These are phyloP conservation scores for Vireo griseus DNA, from an alignment of 2,797 vertebrate species.

Conservation along the genomic window DNA sequence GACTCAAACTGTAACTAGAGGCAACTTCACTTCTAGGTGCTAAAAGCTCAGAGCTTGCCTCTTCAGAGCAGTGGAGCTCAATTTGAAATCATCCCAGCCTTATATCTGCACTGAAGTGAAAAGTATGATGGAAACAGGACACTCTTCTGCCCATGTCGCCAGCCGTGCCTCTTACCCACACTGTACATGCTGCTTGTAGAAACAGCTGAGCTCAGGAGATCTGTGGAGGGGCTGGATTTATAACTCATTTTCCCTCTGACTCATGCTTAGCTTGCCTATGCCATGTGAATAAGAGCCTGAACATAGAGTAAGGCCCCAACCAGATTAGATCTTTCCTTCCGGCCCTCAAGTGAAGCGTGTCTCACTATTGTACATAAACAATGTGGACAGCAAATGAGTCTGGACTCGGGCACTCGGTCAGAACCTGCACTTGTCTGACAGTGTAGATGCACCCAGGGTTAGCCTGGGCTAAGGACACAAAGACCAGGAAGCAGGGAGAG, in stretches of 20 bases:
- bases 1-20: neutral
- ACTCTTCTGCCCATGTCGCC: rapidly evolving
- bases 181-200: neutral
- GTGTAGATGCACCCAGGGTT: neutral
- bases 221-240: neutral
- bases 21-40: neutral
- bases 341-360: neutral
- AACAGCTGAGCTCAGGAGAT: neutral
- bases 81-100: neutral
- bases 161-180: neutral
- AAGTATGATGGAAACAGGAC: neutral
- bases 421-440: neutral
- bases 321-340: neutral
- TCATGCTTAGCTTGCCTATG: neutral
- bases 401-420: neutral
- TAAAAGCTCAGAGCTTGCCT: neutral
- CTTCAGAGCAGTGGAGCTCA: neutral
- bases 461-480: neutral
- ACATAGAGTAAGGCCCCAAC: neutral
- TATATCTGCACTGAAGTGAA: neutral
- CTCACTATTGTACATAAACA: neutral
- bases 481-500: neutral
- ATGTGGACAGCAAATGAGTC: neutral
- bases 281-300: neutral
- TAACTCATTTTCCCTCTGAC: neutral